phyloP scores from a whole-genome alignment of 2,888 invertebrate species.

The Habrosyne pyritoides region DNA sequence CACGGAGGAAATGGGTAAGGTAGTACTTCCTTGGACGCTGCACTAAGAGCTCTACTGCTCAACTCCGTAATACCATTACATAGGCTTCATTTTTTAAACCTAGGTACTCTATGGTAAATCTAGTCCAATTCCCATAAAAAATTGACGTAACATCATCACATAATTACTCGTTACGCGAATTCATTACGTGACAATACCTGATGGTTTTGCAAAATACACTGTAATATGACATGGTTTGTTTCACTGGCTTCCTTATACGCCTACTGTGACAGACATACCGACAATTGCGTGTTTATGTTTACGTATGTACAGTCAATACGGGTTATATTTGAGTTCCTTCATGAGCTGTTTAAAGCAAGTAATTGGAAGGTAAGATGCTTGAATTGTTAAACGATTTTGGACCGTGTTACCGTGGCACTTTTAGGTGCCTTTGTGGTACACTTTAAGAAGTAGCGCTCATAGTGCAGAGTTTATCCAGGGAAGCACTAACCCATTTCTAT shows the following conservation, averaged over 20 bases:
- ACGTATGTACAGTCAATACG: not conserved
- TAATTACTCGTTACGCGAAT: not conserved
- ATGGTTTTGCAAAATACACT: constrained; percentile 1
- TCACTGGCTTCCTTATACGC: constrained; percentile 7
- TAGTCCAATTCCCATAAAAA: not conserved
- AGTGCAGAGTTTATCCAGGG: too few species aligned
- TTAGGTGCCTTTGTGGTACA: too few species aligned
- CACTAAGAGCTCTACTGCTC: too few species aligned
- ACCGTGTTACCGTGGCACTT: too few species aligned
- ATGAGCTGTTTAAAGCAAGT: too few species aligned
- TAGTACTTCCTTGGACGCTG: too few species aligned
- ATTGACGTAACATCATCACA: not conserved
- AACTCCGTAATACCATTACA: not conserved
- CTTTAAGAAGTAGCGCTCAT: too few species aligned
- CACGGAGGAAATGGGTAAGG: too few species aligned
- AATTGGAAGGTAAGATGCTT: too few species aligned
- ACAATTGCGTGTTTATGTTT: not conserved
- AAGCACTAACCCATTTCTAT: too few species aligned
- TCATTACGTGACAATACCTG: constrained; percentile 37
- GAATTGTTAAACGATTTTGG: too few species aligned
- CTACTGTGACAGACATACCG: not conserved
- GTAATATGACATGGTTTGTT: not conserved
- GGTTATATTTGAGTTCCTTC: too few species aligned
- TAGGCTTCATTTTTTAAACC: not conserved
- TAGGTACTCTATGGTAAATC: not conserved